Evolutionary conservation across 2,888 invertebrate species (phyloP), one percentile per base, ranked within the genome.

Genomic region (Liodrosophila aerea): DNA sequence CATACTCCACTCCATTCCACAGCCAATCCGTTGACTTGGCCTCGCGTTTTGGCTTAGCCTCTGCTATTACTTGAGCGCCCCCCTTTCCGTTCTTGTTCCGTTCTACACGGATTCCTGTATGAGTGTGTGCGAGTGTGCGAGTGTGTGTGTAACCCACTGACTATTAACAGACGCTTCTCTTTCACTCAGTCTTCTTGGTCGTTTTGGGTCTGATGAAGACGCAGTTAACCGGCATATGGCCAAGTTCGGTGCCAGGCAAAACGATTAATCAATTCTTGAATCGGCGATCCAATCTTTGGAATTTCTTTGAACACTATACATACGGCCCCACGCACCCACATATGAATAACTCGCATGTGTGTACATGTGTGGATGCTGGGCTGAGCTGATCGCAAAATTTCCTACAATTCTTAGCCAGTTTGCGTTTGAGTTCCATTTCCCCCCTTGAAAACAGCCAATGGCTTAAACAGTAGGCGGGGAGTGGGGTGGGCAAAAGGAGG

Each of bases 1-100:
- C n/a, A n/a, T n/a, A n/a, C n/a, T n/a, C n/a, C n/a, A 33, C 11
- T 1, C 18, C 7, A 9, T 12, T 31, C 31, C n/a, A 30, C 46
- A 36, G 33, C 62, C 62, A 69, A 73, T 73, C 65, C 57, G 76
- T 76, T 75, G 44, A 54, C 66, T 52, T 51, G 64, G 30, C 12
- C 54, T 46, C 40, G 15, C 7, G 45, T 46, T 29, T 29, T 29
- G 29, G 29, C 29, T 29, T 29, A 29, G 43, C 39, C 37, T 18
- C 9, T 11, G 29, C 15, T 27, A 16, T 43, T 51, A 22, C 2
- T 4, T 22, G 22, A 5, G 22, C 22, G 22, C 22, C 22, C 22
- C n/a, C 22, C 5, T 22, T 22, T 22, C 22, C 22, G 22, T 22
- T 22, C 22, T 22, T 5, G 22, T 22, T 22, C 22, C 22, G 3